Evolutionary conservation across 1,140 invertebrate species (phyloP).

Genomic region (Sminthurides bifidus): DNA sequence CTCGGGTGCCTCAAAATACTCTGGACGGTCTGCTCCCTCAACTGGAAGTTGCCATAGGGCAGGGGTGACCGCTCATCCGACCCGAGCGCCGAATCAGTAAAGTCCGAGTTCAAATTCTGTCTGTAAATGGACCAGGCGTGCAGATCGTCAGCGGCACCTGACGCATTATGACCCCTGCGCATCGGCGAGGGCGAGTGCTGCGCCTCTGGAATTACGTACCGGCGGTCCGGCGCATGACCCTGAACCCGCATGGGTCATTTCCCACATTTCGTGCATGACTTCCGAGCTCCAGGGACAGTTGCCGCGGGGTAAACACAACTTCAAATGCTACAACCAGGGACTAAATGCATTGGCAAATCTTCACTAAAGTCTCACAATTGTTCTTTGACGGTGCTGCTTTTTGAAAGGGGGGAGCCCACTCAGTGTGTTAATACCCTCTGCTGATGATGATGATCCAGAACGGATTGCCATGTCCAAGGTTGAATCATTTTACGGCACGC

Average conservation of each 20-base stretch:
- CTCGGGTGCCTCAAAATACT: slow-evolving; percentile 82
- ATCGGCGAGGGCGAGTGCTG: slow-evolving; percentile 10
- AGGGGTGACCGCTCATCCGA: slow-evolving; percentile 77
- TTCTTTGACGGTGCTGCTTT: too few species aligned
- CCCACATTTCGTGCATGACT: slow-evolving; percentile 33
- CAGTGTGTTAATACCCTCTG: too few species aligned
- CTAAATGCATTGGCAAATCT: too few species aligned
- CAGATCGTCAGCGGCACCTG: slow-evolving; percentile 65
- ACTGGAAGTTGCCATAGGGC: slow-evolving; percentile 83
- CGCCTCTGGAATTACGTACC: slow-evolving; percentile 63
- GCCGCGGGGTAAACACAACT: too few species aligned
- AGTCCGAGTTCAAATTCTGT: slow-evolving; percentile 89
- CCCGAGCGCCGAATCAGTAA: slow-evolving; percentile 82
- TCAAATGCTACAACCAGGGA: too few species aligned
- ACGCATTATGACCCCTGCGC: slow-evolving; percentile 30
- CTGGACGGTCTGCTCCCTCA: slow-evolving; percentile 82
- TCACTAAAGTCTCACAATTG: too few species aligned
- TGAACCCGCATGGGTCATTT: slow-evolving; percentile 35
- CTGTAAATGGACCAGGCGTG: slow-evolving; percentile 94
- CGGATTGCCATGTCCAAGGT: too few species aligned
- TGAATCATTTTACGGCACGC: too few species aligned
- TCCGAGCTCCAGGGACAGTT: not conserved
- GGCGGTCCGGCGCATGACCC: slow-evolving; percentile 44
- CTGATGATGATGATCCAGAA: too few species aligned
- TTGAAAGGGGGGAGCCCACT: too few species aligned